Evolutionary conservation across 1,140 invertebrate genomes (phyloP), one percentile per base, ranked within the genome.

Genomic region (Scylla paramamosain): DNA sequence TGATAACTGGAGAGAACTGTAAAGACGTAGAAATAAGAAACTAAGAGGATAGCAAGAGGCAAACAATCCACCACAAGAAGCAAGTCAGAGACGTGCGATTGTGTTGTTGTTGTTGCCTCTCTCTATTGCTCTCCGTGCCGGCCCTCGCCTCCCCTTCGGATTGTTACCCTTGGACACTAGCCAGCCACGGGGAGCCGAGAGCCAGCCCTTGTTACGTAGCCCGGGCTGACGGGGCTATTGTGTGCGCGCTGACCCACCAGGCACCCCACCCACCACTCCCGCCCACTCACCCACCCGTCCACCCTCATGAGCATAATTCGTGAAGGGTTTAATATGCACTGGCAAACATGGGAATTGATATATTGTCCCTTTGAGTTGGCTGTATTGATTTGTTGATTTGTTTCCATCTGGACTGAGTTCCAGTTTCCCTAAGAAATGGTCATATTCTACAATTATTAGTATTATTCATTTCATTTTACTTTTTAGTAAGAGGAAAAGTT

Each of bases 1-100:
- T 94, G 93, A 94, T 94, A 59, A 48, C 25, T 52, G 25, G 67
- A n/a, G 67, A 77, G 67, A 20, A 77, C 25, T 59, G 52, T 59
- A 59, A 59, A 59, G 67, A 77, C 16, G 16, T 77, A n/a, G 1
- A 25, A 59, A 59, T 2, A 59, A 14, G 2, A 8, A 59, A 14
- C 10, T 59, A 59, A 77, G 4, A 77, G 12, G 10, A 59, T 20
- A 77, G 20, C 67, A 77, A 77, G 20, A n/a, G 20, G 67, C 20
- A 77, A n/a, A 77, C n/a, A 77, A 77, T 20, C 45, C 12, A 29
- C 89, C 89, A 48, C n/a, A 28, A 28, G 16, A 91, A 46, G 52
- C 25, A 52, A 52, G 52, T 20, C 7, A 14, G 14, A 48, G 8
- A 52, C 14, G 25, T n/a, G 20, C 8, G 67, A 2, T 77, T 77